Conservation (phyloP, 1,140 invertebrate species). For the Cotesia vestalis region DNA sequence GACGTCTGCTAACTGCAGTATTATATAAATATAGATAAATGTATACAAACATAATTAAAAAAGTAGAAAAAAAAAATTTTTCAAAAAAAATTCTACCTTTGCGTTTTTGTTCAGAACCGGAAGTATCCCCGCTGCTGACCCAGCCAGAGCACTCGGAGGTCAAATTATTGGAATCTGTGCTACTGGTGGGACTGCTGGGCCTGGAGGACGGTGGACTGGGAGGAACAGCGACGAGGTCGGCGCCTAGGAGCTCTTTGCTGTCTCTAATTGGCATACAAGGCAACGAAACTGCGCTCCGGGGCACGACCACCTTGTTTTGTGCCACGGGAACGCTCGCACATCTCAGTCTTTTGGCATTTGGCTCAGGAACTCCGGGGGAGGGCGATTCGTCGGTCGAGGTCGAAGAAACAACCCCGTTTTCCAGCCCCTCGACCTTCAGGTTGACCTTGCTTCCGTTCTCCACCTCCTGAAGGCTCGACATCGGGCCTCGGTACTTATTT, state of each 20-base stretch:
- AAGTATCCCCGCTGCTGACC: conserved; percentile 73
- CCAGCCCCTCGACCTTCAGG: conserved; percentile 54
- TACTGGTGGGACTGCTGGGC: conserved; percentile 59
- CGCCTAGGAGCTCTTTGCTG: conserved; percentile 47
- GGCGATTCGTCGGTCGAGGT: conserved; percentile 39
- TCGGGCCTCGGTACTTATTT: conserved; percentile 35
- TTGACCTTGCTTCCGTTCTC: conserved; percentile 62
- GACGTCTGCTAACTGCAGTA: no score
- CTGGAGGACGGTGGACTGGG: conserved; percentile 59
- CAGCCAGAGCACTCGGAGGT: conserved; percentile 79
- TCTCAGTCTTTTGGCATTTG: conserved; percentile 57
- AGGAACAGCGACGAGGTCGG: conserved; percentile 50
- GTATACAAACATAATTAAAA: neutral
- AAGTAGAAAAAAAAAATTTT: neutral
- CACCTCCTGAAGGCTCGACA: conserved; percentile 53
- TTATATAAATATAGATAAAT: no score
- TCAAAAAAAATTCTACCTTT: conserved; percentile 52
- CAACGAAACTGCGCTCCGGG: conserved; percentile 61
- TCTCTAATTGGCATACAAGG: conserved; percentile 64
- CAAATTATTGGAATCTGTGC: conserved; percentile 74
- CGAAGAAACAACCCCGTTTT: conserved; percentile 38
- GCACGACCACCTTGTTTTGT: conserved; percentile 60
- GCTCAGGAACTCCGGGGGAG: conserved; percentile 35
- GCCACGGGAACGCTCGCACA: conserved; percentile 63
- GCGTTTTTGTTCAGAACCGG: conserved; percentile 69